These are phyloP conservation scores for Myrmecophaga tridactyla DNA, from an alignment of 2,113 vertebrate genomes.

Conservation along the genomic window DNA sequence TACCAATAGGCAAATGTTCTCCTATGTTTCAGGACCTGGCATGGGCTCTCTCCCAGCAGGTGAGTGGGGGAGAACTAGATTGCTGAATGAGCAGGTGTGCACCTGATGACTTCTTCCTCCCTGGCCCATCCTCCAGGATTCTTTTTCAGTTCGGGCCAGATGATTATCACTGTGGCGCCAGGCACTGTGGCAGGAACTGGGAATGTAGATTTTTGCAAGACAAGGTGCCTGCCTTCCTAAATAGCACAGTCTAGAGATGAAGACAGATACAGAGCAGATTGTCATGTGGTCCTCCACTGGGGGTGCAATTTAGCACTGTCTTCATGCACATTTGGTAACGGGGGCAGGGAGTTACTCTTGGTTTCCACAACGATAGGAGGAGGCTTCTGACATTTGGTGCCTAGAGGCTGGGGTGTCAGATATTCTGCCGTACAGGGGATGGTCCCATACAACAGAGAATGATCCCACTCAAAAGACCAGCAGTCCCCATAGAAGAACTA, in stretches of 20 bases:
- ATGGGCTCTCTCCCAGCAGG: neutral
- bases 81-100: neutral
- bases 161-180: neutral
- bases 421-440: neutral
- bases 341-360: neutral
- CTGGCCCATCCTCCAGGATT: neutral
- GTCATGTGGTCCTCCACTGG: neutral
- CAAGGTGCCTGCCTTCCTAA: neutral
- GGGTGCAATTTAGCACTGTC: neutral
- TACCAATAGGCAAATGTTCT: fast-evolving
- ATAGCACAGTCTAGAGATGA: neutral
- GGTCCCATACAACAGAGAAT: neutral
- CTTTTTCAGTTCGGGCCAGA: neutral
- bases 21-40: too few species aligned
- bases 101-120: neutral
- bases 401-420: neutral
- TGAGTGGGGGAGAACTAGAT: neutral
- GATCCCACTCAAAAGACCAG: neutral
- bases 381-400: neutral
- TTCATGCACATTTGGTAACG: neutral
- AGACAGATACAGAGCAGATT: neutral
- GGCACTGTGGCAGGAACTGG: too few species aligned
- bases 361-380: neutral
- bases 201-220: neutral
- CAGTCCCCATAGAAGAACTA: neutral